phyloP scores from a whole-genome alignment of 2,888 invertebrate species.

The Linnaemya tessellans region DNA sequence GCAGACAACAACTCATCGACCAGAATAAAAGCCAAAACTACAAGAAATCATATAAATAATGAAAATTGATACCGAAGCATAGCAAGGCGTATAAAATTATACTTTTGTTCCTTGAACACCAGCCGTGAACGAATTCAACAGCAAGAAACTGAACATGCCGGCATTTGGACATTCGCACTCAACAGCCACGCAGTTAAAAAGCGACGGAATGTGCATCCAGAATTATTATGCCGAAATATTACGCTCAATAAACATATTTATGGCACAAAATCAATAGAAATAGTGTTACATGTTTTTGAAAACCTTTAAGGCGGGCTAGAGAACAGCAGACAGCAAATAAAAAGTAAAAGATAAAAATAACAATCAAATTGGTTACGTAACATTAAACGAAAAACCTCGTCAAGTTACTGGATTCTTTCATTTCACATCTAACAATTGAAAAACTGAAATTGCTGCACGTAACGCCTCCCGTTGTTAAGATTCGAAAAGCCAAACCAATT shows the following conservation, averaged over 20 bases:
- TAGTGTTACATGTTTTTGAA: conserved; percentile 4
- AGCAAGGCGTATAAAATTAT: conserved; percentile 74
- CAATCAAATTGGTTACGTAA: conserved; percentile 67
- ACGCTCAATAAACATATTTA: conserved; percentile 38
- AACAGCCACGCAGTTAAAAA: conserved; percentile 24
- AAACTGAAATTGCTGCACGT: conserved; percentile 41
- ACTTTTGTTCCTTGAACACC: conserved; percentile 51
- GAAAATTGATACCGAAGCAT: conserved; percentile 74
- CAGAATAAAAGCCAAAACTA: conserved; percentile 44
- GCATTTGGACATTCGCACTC: conserved; percentile 11
- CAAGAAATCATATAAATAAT: conserved; percentile 67
- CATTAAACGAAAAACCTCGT: conserved; percentile 39
- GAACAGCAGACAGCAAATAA: neutral
- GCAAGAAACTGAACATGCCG: conserved; percentile 11
- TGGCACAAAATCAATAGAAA: conserved; percentile 24
- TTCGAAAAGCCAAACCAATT: conserved; percentile 33
- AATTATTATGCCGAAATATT: conserved; percentile 68
- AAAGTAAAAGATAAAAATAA: conserved; percentile 21
- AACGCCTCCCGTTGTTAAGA: conserved; percentile 54
- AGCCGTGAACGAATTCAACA: conserved; percentile 3
- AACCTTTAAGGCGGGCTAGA: conserved; percentile 50
- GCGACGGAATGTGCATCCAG: conserved; percentile 69
- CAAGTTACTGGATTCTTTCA: conserved; percentile 49
- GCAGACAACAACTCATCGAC: conserved; percentile 59
- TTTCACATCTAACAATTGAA: conserved; percentile 5